These are phyloP conservation scores for Mobula birostris DNA, from an alignment of 2,113 vertebrate species.

Conservation along the genomic window DNA sequence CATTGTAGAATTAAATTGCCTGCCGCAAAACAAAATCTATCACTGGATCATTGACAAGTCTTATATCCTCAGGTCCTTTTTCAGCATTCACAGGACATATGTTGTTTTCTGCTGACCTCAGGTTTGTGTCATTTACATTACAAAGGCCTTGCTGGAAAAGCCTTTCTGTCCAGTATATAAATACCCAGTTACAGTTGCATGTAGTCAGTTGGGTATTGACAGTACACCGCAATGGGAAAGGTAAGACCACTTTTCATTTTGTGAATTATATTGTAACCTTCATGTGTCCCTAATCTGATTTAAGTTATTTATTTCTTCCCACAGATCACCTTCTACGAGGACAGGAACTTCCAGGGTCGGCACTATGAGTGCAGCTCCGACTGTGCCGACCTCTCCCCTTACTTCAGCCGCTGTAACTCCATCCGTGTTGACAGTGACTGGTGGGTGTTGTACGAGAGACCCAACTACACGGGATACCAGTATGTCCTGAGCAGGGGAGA, in stretches of 20 bases:
- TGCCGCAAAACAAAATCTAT: not conserved
- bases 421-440: slow-evolving; percentile 40
- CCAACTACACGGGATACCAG: slow-evolving; percentile 44
- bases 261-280: too few species aligned
- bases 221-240: slow-evolving; percentile 15
- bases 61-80: not conserved
- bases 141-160: not conserved
- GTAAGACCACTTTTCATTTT: not conserved
- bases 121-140: not conserved
- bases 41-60: not conserved
- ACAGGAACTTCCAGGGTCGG: slow-evolving; percentile 40
- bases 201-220: too few species aligned
- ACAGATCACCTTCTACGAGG: slow-evolving; percentile 42
- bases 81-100: not conserved
- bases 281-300: too few species aligned
- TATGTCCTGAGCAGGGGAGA: slow-evolving; percentile 41
- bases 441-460: slow-evolving; percentile 57
- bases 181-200: not conserved
- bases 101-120: not conserved
- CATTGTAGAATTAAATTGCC: not conserved
- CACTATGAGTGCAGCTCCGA: slow-evolving; percentile 41
- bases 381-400: slow-evolving; percentile 36
- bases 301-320: too few species aligned
- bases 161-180: not conserved
- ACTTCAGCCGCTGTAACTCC: slow-evolving; percentile 41